Evolutionary conservation across 1,140 invertebrate species (phyloP), one percentile per base, ranked within the genome.

Genomic region (Bombus consobrinus): DNA sequence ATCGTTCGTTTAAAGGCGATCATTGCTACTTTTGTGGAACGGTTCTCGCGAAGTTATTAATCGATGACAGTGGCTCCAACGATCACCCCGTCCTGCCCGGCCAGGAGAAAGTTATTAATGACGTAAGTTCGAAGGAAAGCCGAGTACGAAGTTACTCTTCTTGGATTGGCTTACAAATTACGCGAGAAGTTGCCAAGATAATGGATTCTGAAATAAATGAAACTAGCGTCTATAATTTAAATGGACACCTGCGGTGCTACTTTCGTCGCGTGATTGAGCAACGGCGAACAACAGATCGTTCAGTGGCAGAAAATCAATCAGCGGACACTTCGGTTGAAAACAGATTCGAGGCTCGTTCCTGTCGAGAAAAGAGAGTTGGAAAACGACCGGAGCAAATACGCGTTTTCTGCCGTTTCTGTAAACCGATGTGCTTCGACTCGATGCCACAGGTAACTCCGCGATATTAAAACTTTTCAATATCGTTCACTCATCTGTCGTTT

Each of bases 251-350:
- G 59, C 28, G 28, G 41, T 74, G 47, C 39, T 43, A 57, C 39
- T 90, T 89, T 89, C 78, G 85, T 82, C 88, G 79, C 78, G 81
- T 57, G 77, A 39, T 41, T 76, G 86, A 77, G 77, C 77, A 83
- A 85, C 71, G 75, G 39, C 28, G 89, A 85, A 47, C 64, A 68
- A 41, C 64, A 68, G 41, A 75, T 68, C 74, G 86, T 75, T 71
- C 72, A 89, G 69, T 90, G 88, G 69, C 86, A 83, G 89, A 82
- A 90, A 90, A 90, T 90, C 89, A 85, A 90, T 90, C 82, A 66
- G 32, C 47, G 68, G 85, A 90, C 86, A 90, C 82, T 88, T 87
- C 34, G 86, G 34, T 57, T 32, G 62, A 57, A 68, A 57, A 76
- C 85, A 79, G 74, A 82, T 62, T 87, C 83, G 64, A 82, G 86